Evolutionary conservation across 2,888 invertebrate species (phyloP), one percentile per base, ranked within the genome.

Genomic region (Blastobasis adustella): DNA sequence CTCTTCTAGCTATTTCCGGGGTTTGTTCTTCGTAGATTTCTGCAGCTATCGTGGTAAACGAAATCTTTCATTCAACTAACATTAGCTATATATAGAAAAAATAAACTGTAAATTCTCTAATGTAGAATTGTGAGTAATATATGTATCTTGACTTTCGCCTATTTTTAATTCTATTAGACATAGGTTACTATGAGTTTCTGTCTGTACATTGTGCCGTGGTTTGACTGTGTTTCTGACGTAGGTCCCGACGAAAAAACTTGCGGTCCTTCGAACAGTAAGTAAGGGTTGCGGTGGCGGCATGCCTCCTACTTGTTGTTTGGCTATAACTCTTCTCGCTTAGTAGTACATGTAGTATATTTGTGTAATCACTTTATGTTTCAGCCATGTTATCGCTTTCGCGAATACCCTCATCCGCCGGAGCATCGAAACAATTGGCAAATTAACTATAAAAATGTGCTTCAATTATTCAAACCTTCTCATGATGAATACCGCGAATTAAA

Each of bases 181-280:
- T 42, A n/a, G 10, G 9, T 5, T 37, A 38, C 46, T 45, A 8
- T 36, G 8, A 36, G 45, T 36, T 45, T 23, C 45, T 36, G 23
- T 72, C 59, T 79, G 77, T 79, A 79, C 69, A 80, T 82, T 81
- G 82, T 85, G 82, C 75, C 68, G 86, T 83, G 80, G 85, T 86
- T 86, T 88, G 79, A 87, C 73, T 78, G 80, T 85, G 79, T 88
- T 88, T 88, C 79, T 87, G 82, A 82, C 82, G 79, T 89, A 89
- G 89, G 89, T 89, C 89, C 89, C 67, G 89, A 86, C 79, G 87
- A 88, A 85, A 84, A 84, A 82, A 85, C 74, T 81, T 89, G 89
- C 88, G 83, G 86, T 71, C 81, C 89, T 69, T 77, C 86, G 71
- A 84, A 77, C 82, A 89, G 89, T 89, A 87, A 89, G 89, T 89